Conservation (phyloP, 2,888 invertebrate species). For the Scaptodrosophila latifasciaeformis region DNA sequence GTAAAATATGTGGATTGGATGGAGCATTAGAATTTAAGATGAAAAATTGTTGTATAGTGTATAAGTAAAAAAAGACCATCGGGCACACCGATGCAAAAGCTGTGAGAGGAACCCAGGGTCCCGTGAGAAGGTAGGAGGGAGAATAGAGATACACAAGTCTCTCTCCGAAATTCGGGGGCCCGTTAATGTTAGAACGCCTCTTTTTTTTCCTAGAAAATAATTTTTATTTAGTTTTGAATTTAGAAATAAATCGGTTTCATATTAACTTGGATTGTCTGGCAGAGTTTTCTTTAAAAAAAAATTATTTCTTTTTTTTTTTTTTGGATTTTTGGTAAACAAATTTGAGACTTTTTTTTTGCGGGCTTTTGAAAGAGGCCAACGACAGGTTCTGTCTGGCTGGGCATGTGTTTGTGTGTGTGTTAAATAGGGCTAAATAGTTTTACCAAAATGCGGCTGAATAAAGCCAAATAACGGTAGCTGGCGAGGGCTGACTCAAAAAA, state of each 20-base stretch:
- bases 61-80: too few species aligned
- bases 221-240: constrained; percentile 11
- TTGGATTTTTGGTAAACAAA: constrained; percentile 24
- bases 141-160: too few species aligned
- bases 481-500: constrained; percentile 12
- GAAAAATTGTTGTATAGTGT: too few species aligned
- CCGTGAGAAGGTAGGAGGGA: too few species aligned
- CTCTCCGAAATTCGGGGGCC: too few species aligned
- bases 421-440: constrained; percentile 46
- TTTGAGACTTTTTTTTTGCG: constrained; percentile 32
- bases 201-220: neutral
- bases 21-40: too few species aligned
- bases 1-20: too few species aligned
- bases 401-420: constrained; percentile 24
- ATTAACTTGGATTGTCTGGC: constrained; percentile 21
- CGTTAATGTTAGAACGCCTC: neutral
- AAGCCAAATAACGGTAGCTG: constrained; percentile 5
- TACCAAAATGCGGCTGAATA: constrained; percentile 51
- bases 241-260: too few species aligned
- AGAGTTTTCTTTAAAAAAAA: neutral
- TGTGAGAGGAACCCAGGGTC: too few species aligned
- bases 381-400: too few species aligned
- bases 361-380: neutral
- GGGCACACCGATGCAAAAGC: too few species aligned
- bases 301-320: constrained; percentile 22